These are phyloP conservation scores for Pycnonotus jocosus DNA, from an alignment of 2,113 vertebrate genomes.

Conservation along the genomic window DNA sequence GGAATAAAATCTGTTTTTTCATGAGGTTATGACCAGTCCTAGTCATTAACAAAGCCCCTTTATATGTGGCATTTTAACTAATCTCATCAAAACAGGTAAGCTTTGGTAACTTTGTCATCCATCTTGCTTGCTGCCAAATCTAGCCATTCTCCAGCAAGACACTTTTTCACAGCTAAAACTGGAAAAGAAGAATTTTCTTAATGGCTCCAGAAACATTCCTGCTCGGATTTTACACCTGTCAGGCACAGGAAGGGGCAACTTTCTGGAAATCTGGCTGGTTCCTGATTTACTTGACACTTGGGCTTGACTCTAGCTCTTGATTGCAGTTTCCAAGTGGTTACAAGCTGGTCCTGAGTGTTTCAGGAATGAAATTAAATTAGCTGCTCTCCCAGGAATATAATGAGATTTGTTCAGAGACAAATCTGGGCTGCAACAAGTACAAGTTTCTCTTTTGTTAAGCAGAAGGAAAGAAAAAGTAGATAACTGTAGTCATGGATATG, in stretches of 20 bases:
- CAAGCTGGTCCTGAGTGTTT: conserved; percentile 74
- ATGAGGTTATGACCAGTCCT: neutral
- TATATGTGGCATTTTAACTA: neutral
- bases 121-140: neutral
- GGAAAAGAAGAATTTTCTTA: neutral
- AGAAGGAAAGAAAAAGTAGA: conserved; percentile 72
- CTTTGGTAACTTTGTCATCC: neutral
- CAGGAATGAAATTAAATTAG: conserved; percentile 71
- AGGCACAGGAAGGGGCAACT: neutral
- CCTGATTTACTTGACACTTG: neutral
- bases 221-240: neutral
- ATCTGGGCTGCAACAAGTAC: conserved; percentile 53
- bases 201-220: neutral
- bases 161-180: neutral
- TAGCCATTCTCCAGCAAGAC: neutral
- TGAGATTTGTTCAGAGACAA: conserved; percentile 66
- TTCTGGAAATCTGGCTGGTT: neutral
- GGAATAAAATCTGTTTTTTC: neutral
- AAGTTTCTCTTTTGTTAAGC: conserved; percentile 74
- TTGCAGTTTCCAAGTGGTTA: conserved; percentile 68
- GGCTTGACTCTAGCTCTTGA: conserved; percentile 34
- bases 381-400: conserved; percentile 62
- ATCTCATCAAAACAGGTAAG: neutral
- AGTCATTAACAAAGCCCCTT: neutral
- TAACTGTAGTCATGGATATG: conserved; percentile 73